Evolutionary conservation across 2,797 vertebrate genomes (phyloP).

Genomic region (Cynopterus sphinx): DNA sequence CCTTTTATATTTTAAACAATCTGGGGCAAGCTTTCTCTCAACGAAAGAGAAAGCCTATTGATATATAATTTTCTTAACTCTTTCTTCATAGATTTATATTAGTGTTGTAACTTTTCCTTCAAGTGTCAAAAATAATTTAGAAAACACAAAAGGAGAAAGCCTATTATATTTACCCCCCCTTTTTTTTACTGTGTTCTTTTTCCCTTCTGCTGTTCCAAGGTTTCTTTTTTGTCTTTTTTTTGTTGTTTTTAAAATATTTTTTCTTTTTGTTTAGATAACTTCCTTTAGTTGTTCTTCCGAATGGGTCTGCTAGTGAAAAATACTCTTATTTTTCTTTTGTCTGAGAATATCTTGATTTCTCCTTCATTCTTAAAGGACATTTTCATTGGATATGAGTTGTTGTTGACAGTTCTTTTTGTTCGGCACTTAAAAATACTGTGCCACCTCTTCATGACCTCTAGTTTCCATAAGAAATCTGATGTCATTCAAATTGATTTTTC

Average conservation of each 20-base stretch:
- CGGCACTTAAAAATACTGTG: background rate
- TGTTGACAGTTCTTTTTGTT: background rate
- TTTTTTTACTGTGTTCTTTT: background rate
- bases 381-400: background rate
- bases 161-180: background rate
- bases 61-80: background rate
- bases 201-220: background rate
- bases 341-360: background rate
- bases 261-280: background rate
- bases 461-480: background rate
- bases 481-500: background rate
- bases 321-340: background rate
- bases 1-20: constrained; percentile 17
- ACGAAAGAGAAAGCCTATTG: background rate
- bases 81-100: background rate
- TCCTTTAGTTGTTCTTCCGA: background rate
- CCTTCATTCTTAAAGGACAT: background rate
- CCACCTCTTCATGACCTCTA: background rate
- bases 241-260: no score
- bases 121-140: background rate
- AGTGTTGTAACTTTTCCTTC: background rate
- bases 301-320: background rate
- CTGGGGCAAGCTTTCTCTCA: background rate
- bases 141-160: background rate
- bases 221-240: background rate